These are phyloP conservation scores for Ecliptopera silaceata DNA, from an alignment of 2,888 invertebrate species.

Conservation along the genomic window DNA sequence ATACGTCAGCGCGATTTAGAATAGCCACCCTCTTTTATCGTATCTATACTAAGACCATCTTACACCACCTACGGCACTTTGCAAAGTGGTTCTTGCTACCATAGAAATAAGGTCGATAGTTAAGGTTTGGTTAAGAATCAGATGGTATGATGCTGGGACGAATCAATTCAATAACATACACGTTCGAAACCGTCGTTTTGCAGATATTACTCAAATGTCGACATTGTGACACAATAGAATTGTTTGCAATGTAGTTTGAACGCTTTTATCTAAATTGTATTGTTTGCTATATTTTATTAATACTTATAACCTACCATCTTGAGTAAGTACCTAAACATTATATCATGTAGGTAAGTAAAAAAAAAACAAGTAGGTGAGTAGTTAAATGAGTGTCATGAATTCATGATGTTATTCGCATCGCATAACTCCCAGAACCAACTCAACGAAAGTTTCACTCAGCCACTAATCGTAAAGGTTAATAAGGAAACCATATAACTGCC, in stretches of 20 bases:
- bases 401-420: too few relatives aligned
- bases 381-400: too few relatives aligned
- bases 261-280: constrained; percentile 22
- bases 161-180: constrained; percentile 74
- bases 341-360: too few relatives aligned
- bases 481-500: too few relatives aligned
- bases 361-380: too few relatives aligned
- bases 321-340: too few relatives aligned
- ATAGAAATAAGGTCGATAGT: constrained; percentile 25
- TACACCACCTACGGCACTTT: not conserved
- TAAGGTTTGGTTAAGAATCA: constrained; percentile 45
- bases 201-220: constrained; percentile 56
- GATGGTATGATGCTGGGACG: constrained; percentile 50
- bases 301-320: not conserved
- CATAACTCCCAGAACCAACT: too few relatives aligned
- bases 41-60: constrained; percentile 32
- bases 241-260: constrained; percentile 26
- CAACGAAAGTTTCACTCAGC: too few relatives aligned
- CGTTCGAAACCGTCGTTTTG: constrained; percentile 66
- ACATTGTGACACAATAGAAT: constrained; percentile 41
- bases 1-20: constrained; percentile 78
- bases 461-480: too few relatives aligned
- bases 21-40: constrained; percentile 76
- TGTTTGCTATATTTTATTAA: constrained; percentile 1
- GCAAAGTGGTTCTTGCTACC: constrained; percentile 30